These are phyloP conservation scores for Eupeodes luniger DNA, from an alignment of 2,888 invertebrate genomes.

Conservation along the genomic window DNA sequence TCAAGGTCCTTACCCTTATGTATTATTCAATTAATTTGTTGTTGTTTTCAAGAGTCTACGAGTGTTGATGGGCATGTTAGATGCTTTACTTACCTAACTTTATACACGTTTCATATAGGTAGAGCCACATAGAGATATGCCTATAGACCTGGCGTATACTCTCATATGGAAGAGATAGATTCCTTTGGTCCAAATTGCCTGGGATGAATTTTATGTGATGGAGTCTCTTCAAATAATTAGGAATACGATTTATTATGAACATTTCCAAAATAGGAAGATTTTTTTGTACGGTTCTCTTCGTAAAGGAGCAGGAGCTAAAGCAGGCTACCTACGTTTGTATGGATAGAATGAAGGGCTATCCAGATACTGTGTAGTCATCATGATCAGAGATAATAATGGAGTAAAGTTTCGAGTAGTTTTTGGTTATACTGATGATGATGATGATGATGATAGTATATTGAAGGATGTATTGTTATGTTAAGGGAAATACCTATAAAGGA, in stretches of 20 bases:
- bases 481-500: neutral
- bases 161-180: constrained; percentile 18
- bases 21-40: constrained; percentile 73
- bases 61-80: constrained; percentile 26
- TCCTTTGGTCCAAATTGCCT: constrained; percentile 38
- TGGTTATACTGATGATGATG: neutral
- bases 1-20: constrained; percentile 48
- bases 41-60: constrained; percentile 23
- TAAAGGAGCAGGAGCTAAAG: neutral
- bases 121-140: no score
- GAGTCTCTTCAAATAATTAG: constrained; percentile 56
- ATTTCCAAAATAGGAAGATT: constrained; percentile 56
- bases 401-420: constrained; percentile 28
- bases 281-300: neutral
- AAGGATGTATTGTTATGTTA: neutral
- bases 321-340: neutral
- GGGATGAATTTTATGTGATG: constrained; percentile 67
- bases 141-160: neutral
- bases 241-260: constrained; percentile 62
- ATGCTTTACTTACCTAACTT: constrained; percentile 42
- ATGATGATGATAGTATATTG: neutral
- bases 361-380: neutral
- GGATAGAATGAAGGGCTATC: neutral
- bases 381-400: constrained; percentile 24
- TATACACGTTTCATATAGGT: neutral